Percentiles rank a stretch among this genome's conserved stretches.
These are phyloP conservation scores for Mantis religiosa DNA, from an alignment of 2,888 invertebrate species.

Conservation along the genomic window DNA sequence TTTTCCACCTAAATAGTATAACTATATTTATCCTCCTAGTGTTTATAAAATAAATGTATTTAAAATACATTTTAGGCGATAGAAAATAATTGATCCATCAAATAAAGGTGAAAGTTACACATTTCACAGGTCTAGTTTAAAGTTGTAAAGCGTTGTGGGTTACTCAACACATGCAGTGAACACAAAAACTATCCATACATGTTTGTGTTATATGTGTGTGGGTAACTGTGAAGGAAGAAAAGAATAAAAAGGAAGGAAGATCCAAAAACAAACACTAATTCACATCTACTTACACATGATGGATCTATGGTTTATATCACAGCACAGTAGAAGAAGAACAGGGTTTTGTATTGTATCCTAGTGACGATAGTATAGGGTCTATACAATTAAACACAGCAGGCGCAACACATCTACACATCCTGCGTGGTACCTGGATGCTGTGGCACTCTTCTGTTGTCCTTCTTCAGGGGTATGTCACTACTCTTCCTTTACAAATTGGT, in stretches of 20 bases:
- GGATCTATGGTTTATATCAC: background rate
- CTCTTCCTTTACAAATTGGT: background rate
- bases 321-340: background rate
- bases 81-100: no score
- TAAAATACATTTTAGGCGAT: no score
- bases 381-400: background rate
- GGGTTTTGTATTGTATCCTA: background rate
- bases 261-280: background rate
- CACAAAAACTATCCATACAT: background rate
- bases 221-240: background rate
- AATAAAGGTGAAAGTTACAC: no score
- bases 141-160: background rate
- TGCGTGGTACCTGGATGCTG: background rate
- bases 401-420: background rate
- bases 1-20: no score
- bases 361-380: background rate
- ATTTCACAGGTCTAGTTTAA: no score
- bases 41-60: no score
- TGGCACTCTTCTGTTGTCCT: background rate
- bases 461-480: background rate
- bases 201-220: background rate
- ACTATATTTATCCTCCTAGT: no score
- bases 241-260: background rate
- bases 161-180: background rate
- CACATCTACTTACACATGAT: constrained; percentile 8